These are phyloP conservation scores for Sander vitreus DNA, from an alignment of 2,113 vertebrate genomes.

Conservation along the genomic window DNA sequence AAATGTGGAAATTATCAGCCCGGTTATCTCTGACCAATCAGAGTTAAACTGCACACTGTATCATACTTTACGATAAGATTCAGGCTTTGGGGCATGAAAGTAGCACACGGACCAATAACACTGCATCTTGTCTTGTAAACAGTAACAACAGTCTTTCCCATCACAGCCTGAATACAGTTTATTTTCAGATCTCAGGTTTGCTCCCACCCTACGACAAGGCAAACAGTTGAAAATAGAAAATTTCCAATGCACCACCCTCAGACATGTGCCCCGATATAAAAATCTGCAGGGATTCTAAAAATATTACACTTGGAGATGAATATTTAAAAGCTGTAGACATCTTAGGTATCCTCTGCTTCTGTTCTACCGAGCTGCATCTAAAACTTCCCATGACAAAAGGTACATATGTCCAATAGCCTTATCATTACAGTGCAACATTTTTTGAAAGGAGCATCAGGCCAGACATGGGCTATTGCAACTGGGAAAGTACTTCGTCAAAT, in stretches of 20 bases:
- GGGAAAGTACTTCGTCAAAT: slow-evolving; percentile 16
- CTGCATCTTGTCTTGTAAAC: neutral
- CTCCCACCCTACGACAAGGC: slow-evolving; percentile 12
- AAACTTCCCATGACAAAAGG: neutral
- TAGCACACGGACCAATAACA: neutral
- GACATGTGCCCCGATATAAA: slow-evolving; percentile 34
- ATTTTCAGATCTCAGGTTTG: slow-evolving; percentile 12
- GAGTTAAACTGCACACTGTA: neutral
- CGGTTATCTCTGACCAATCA: neutral
- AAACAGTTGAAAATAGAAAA: slow-evolving; percentile 50
- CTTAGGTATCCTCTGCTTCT: slow-evolving; percentile 21
- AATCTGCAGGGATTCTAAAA: slow-evolving; percentile 66
- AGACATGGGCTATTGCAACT: neutral
- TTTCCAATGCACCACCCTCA: slow-evolving; percentile 13
- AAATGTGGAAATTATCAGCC: neutral
- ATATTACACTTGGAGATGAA: slow-evolving; percentile 55
- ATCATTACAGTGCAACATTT: slow-evolving; percentile 2
- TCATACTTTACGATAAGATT: slow-evolving; percentile 3
- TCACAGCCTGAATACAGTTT: slow-evolving; percentile 6
- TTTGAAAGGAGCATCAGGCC: neutral
- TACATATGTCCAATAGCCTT: neutral
- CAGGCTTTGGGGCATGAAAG: neutral
- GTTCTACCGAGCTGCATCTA: neutral
- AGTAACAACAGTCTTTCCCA: neutral
- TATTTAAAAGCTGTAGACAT: slow-evolving; percentile 34